Conservation (phyloP, 1,140 invertebrate genomes). For the Chlorops oryzae region DNA sequence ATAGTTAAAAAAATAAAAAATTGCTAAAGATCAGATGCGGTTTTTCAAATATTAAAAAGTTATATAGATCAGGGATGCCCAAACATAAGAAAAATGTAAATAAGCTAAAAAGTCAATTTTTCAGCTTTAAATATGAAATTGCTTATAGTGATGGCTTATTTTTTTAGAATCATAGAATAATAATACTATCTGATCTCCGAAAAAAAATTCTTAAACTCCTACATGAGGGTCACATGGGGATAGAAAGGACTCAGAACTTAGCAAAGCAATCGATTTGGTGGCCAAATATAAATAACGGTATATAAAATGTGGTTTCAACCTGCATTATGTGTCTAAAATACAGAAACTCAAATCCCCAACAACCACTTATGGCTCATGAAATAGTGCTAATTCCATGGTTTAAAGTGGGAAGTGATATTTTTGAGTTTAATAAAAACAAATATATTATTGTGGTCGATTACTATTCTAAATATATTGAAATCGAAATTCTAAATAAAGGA, state of each 20-base stretch:
- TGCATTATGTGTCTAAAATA: conserved; percentile 26
- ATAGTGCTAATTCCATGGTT: conserved; percentile 29
- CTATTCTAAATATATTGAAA: conserved; percentile 16
- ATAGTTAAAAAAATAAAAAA: background rate
- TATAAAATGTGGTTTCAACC: conserved; percentile 42
- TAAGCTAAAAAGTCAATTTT: too few species aligned
- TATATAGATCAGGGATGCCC: too few species aligned
- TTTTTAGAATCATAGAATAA: background rate
- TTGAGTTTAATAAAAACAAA: conserved; percentile 30
- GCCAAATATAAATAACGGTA: conserved; percentile 48
- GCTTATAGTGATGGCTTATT: background rate
- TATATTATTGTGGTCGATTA: conserved; percentile 35
- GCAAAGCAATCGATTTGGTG: conserved; percentile 48
- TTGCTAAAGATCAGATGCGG: background rate
- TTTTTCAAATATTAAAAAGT: background rate
- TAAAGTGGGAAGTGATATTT: conserved; percentile 37
- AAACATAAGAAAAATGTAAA: too few species aligned
- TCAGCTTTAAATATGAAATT: too few species aligned
- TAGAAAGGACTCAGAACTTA: conserved; percentile 40
- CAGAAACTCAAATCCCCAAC: conserved; percentile 22
- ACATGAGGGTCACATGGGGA: conserved; percentile 49
- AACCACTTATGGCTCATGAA: conserved; percentile 36
- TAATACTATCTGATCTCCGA: background rate
- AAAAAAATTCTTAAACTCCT: conserved; percentile 36
- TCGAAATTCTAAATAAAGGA: conserved; percentile 6